Evolutionary conservation across 2,797 vertebrate species (phyloP).

Genomic region (Centroberyx gerrardi): DNA sequence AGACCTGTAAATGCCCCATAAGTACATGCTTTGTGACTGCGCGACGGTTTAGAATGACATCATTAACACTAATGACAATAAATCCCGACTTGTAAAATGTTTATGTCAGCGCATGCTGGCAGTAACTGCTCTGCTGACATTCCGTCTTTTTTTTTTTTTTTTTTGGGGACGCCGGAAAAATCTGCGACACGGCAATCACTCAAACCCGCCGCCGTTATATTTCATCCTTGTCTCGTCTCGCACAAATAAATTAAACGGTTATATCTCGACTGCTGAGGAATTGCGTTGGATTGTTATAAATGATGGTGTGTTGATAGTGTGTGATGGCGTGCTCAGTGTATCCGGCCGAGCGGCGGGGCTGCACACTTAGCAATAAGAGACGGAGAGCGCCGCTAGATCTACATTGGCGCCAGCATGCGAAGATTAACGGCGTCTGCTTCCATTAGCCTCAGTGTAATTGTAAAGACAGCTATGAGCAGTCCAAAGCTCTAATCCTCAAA

Average conservation of each 20-base stretch:
- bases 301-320: constrained; percentile 40
- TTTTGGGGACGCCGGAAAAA: constrained; percentile 29
- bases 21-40: constrained; percentile 5
- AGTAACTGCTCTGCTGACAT: constrained; percentile 37
- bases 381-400: constrained; percentile 41
- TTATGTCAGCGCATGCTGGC: constrained; percentile 40
- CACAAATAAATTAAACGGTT: constrained; percentile 61
- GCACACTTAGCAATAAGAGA: constrained; percentile 45
- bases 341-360: constrained; percentile 39
- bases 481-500: constrained; percentile 69
- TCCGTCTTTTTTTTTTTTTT: not conserved
- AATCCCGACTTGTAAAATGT: constrained; percentile 57
- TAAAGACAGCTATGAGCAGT: constrained; percentile 69
- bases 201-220: constrained; percentile 47
- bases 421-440: constrained; percentile 73
- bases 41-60: constrained; percentile 33
- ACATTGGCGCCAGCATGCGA: constrained; percentile 69
- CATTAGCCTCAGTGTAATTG: constrained; percentile 79
- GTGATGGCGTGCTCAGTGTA: constrained; percentile 37
- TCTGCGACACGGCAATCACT: constrained; percentile 50
- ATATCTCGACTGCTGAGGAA: constrained; percentile 62
- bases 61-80: constrained; percentile 55
- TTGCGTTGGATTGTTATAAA: constrained; percentile 50
- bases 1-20: constrained; percentile 7
- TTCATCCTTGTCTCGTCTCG: constrained; percentile 45